Conservation (phyloP, 2,797 vertebrate species). For the Phataginus tricuspis region DNA sequence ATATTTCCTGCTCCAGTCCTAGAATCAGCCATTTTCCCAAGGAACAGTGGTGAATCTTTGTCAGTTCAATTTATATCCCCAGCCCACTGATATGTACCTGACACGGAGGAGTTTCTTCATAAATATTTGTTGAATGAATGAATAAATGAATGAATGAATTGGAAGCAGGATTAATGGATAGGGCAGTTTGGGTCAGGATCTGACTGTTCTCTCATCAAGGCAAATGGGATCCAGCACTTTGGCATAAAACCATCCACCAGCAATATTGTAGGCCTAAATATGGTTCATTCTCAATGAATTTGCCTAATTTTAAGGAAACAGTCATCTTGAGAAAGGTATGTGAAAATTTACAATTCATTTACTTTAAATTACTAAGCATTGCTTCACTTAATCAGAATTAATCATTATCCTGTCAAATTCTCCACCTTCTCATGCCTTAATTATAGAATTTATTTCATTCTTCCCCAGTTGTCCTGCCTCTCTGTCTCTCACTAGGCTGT, state of each 20-base stretch:
- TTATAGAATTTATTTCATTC: conserved; percentile 44
- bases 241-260: neutral
- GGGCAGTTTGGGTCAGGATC: neutral
- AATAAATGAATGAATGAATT: neutral
- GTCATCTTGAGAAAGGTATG: neutral
- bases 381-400: conserved; percentile 38
- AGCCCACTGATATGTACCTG: neutral
- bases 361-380: neutral
- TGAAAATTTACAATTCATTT: conserved; percentile 6
- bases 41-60: neutral
- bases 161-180: neutral
- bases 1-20: neutral
- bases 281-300: neutral
- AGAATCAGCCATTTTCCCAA: neutral
- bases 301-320: neutral
- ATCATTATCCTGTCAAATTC: neutral
- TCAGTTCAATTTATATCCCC: neutral
- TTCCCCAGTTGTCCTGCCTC: neutral
- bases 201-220: neutral
- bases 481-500: neutral
- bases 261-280: neutral
- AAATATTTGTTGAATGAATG: neutral
- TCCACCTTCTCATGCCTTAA: neutral
- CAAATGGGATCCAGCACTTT: neutral
- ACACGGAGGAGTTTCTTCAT: neutral